Base-by-base conservation (phyloP, 2,888 invertebrate species). In the Stomorhina lunata region DNA sequence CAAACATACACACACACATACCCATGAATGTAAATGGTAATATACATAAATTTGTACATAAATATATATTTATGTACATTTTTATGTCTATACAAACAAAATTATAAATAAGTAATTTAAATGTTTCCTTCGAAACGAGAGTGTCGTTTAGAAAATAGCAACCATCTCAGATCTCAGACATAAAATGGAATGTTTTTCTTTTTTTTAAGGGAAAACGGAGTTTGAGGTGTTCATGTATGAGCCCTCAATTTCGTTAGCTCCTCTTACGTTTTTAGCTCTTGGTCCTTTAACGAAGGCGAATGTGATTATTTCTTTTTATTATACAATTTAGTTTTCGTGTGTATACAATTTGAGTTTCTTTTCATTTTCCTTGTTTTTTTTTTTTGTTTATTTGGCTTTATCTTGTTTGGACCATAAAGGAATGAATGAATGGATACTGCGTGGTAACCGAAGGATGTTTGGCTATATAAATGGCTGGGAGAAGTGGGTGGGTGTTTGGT, bases 241-340 rank as follows among this genome's bases (percentile, higher is more conserved):
- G 43, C 17, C 43, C 17, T 43, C 7, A 17, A 22, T 22, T 22
- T 48, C 22, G 9, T 48, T 48, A 17, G 59, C 59, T 25, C 37
- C 43, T 9, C 15, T 32, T 48, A 25, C 20, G 43, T 10, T 17
- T 43, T 32, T 32, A 43, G 43, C 48, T 45, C 22, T n/a, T 40
- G 40, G 66, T 34, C 6, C n/a, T n/a, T n/a, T n/a, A n/a, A n/a
- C n/a, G n/a, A 10, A 45, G 29, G 55, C 27, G 71, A 78, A 75
- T 69, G 45, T 65, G 37, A 71, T 45, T 80, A 75, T 65, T 55
- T 65, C 63, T 4, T 63, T 65, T 81, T 76, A 81, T 81, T 81
- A 76, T 63, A 65, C 53, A 63, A 73, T 81, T 81, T 61, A 66
- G 71, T 59, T 81, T 72, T 72, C 77, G 55, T 77, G 66, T 77